Percentiles rank a stretch among this genome's conserved stretches.
Conservation (phyloP, 1,140 invertebrate genomes). For the Drosophila ironensis region DNA sequence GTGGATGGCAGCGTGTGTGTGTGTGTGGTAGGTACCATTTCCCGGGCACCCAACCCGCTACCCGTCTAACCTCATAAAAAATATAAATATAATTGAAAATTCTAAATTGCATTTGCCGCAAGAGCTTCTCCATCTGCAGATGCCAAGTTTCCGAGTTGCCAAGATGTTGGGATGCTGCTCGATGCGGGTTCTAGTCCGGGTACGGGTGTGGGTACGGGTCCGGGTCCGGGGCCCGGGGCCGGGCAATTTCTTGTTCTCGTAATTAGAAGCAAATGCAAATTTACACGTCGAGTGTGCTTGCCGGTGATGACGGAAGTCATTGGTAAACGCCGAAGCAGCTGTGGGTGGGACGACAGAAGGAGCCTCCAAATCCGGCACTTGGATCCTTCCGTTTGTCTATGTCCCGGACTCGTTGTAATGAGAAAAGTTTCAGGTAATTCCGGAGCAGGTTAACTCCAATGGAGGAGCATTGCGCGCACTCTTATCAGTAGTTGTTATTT, state of each 20-base stretch:
- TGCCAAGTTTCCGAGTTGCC: conserved; percentile 39
- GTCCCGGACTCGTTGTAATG: conserved; percentile 49
- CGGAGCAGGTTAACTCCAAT: neutral
- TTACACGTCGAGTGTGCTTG: conserved; percentile 74
- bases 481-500: too few relatives aligned
- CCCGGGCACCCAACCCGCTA: neutral
- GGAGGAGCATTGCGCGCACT: too few relatives aligned
- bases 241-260: conserved; percentile 35
- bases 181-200: neutral
- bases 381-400: conserved; percentile 6
- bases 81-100: conserved; percentile 77
- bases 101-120: conserved; percentile 77
- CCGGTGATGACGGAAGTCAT: conserved; percentile 71
- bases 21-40: conserved; percentile 1
- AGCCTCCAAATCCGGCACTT: conserved; percentile 13
- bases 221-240: conserved; percentile 14
- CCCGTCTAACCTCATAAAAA: conserved; percentile 33
- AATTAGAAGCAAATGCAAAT: conserved; percentile 78
- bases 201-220: conserved; percentile 5
- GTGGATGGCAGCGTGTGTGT: neutral
- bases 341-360: conserved; percentile 40
- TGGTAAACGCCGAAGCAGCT: conserved; percentile 63
- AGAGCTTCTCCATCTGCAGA: conserved; percentile 48
- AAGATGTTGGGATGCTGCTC: conserved; percentile 31
- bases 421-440: conserved; percentile 62